Base-by-base conservation (phyloP, 1,140 invertebrate species). In the Calliopsis andreniformis region DNA sequence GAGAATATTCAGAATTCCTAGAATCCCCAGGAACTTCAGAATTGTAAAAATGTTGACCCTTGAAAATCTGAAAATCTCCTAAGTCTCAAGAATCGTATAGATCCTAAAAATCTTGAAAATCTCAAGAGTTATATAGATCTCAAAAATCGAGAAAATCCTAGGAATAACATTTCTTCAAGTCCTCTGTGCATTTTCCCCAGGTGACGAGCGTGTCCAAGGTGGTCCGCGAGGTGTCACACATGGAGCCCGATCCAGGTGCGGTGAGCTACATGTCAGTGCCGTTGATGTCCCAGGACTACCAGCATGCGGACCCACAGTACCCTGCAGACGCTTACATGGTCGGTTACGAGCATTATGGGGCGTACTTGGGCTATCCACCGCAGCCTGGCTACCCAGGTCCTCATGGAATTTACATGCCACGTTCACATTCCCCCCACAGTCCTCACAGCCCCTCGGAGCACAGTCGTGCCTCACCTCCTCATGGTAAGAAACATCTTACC, bases 151-250 rank as follows among this genome's bases (percentile, higher is more conserved):
- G n/a, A n/a, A n/a, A n/a, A n/a, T n/a, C n/a, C 42, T 55, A 20
- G 20, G 10, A 28, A 3, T 5, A 32, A 8, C 35, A 6, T n/a
- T 14, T 20, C n/a, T 23, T 16, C 35, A 39, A 25, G 16, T 28
- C 1, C n/a, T 14, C 25, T 39, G 23, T 18, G 28, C 58, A n/a
- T 32, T 61, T 68, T 80, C 84, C 82, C 20, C 55, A 93, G 93
- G 92, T 93, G 70, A 94, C 94, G 66, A 94, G 94, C 28, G 93
- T 95, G 42, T 94, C 94, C 49, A 95, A 95, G 89, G 93, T 95
- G n/a, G 93, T 95, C 20, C 91, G 94, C 69, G 94, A 95, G 87
- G 92, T 95, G 28, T 93, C 94, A 67, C 94, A 95, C 89, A 92
- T 95, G 90, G 94, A 94, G 80, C 93, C 94, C 62, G 94, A 95